These are phyloP conservation scores for Gymnoscopelus microlampas DNA, from an alignment of 2,797 vertebrate genomes.

Conservation along the genomic window DNA sequence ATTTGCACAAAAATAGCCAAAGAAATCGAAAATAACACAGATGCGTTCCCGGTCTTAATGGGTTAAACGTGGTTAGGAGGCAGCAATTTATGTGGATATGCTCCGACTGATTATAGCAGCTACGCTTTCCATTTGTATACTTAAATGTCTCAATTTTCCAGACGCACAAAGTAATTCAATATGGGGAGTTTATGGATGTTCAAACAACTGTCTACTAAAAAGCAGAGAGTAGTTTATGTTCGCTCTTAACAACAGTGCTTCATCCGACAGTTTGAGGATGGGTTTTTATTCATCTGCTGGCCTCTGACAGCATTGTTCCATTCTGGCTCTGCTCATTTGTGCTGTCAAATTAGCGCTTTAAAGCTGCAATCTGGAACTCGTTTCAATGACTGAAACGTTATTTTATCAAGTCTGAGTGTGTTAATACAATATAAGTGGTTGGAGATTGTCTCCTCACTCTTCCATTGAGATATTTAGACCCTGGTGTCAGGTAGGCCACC, in stretches of 20 bases:
- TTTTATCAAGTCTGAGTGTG: too few species aligned
- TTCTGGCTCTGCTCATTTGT: constrained; percentile 38
- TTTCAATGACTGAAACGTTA: too few species aligned
- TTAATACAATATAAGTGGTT: too few species aligned
- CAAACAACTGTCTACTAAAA: constrained; percentile 54
- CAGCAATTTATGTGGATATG: constrained; percentile 35
- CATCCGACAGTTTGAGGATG: constrained; percentile 53
- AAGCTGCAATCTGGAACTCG: not conserved
- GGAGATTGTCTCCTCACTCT: too few species aligned
- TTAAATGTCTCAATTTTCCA: constrained; percentile 47
- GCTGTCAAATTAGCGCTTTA: constrained; percentile 51
- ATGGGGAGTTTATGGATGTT: constrained; percentile 55
- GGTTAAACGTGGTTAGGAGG: constrained; percentile 18
- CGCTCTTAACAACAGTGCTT: constrained; percentile 30
- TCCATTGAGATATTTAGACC: too few species aligned
- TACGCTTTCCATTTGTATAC: constrained; percentile 43
- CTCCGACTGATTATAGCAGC: constrained; percentile 41
- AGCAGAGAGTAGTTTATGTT: constrained; percentile 50
- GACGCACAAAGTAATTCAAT: constrained; percentile 53
- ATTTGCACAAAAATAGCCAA: too few species aligned
- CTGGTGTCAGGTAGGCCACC: too few species aligned
- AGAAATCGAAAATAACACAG: too few species aligned
- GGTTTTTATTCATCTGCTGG: constrained; percentile 47
- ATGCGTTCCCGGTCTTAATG: too few species aligned
- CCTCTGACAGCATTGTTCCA: constrained; percentile 28